Base-by-base conservation (phyloP, 2,888 invertebrate genomes). In the Agelastica alni region DNA sequence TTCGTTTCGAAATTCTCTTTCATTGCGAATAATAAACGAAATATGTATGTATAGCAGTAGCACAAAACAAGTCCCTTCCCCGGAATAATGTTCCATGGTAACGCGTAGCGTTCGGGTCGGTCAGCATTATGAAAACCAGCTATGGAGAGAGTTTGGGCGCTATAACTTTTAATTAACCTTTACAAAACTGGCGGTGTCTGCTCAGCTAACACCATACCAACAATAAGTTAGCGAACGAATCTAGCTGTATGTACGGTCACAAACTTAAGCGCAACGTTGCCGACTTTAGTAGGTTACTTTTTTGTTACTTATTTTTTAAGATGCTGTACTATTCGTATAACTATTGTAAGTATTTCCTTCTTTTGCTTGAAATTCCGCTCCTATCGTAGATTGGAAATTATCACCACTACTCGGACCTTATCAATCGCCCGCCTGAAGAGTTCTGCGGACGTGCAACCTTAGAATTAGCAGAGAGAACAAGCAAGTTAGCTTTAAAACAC, bases 101-200 rank as follows among this genome's bases (percentile, higher is more conserved):
- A 45, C 45, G 45, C 14, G 16, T 12, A 20, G 20, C 10, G 17
- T 32, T 17, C 48, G 39, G 48, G 39, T 48, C 48, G 26, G 39
- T 48, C 48, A 36, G 39, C 48, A 31, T 4, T 39, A 31, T 31
- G n/a, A 39, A 30, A 48, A 48, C 28, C 48, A 39, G n/a, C n/a
- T n/a, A n/a, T n/a, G n/a, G n/a, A n/a, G n/a, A n/a, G 28, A 28
- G 30, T 48, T n/a, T 47, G 22, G 17, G 37, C 37, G 48, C 39
- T 17, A 48, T 48, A 39, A 48, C 28, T 48, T 48, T 48, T 48
- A 48, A 48, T 48, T 48, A 48, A 39, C 48, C 18, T 16, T 10
- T 4, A 34, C 45, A 20, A 32, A 20, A 39, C 30, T 48, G 16
- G 28, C 3, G n/a, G 12, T 37, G 28, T 28, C 20, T 20, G 30